Evolutionary conservation across 2,113 vertebrate genomes (phyloP).

Genomic region (Amblyopsis rosae): DNA sequence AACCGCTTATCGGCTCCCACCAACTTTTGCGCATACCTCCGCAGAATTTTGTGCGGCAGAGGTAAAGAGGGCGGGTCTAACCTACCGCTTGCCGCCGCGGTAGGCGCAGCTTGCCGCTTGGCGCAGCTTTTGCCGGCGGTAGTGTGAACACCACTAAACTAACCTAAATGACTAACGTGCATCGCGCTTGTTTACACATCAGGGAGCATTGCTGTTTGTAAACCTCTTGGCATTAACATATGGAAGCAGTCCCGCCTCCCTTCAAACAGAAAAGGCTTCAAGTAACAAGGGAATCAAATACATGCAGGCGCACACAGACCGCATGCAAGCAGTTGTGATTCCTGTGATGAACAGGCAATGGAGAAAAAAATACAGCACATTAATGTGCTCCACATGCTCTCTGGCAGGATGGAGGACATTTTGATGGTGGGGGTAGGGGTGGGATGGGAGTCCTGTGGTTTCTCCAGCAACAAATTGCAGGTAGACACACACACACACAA

Average conservation of each 20-base stretch:
- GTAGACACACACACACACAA: constrained; percentile 16
- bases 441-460: constrained; percentile 51
- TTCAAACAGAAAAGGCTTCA: constrained; percentile 43
- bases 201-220: constrained; percentile 77
- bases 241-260: constrained; percentile 57
- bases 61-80: no score
- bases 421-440: constrained; percentile 64
- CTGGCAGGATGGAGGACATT: constrained; percentile 74
- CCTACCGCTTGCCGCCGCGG: no score
- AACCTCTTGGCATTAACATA: constrained; percentile 72
- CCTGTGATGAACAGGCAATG: constrained; percentile 75
- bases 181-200: constrained; percentile 67
- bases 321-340: constrained; percentile 68
- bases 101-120: no score
- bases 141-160: constrained; percentile 61
- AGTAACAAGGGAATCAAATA: constrained; percentile 26
- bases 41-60: no score
- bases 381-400: constrained; percentile 82
- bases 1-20: no score
- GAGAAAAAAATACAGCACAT: constrained; percentile 82
- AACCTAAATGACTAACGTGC: constrained; percentile 52
- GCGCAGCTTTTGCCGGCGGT: constrained; percentile 63
- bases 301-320: constrained; percentile 6
- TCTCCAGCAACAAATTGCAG: constrained; percentile 52
- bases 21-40: no score